phyloP scores from a whole-genome alignment of 2,113 vertebrate genomes.

The Megaceryle torquata region DNA sequence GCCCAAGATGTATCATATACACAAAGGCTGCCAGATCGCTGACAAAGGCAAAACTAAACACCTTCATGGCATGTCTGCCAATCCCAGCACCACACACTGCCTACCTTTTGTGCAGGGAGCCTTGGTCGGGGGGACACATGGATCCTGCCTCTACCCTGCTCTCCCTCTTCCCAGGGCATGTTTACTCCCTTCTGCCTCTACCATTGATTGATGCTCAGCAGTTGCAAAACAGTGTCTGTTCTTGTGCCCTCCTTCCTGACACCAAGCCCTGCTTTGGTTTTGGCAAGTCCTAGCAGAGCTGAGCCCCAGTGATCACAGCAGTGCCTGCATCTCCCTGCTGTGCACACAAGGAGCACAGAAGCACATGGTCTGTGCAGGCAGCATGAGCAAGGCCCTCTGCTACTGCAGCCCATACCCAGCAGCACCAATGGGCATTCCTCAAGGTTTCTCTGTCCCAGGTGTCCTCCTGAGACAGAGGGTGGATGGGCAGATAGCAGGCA shows the following conservation, averaged over 20 bases:
- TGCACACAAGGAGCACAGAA: fast-evolving
- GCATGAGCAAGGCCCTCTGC: not conserved
- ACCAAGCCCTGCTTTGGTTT: not conserved
- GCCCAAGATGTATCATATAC: fast-evolving
- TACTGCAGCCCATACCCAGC: not conserved
- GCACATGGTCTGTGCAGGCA: fast-evolving
- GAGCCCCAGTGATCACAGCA: not conserved
- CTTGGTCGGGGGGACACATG: not conserved
- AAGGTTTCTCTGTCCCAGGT: not conserved
- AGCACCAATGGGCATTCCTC: not conserved
- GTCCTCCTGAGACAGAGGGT: not conserved
- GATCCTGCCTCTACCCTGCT: not conserved
- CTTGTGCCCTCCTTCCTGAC: not conserved
- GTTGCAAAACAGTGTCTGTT: not conserved
- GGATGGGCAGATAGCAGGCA: not conserved
- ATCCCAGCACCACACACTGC: not conserved
- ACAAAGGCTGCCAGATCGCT: not conserved
- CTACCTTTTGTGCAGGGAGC: not conserved
- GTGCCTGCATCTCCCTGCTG: not conserved
- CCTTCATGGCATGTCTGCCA: not conserved
- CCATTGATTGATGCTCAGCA: not conserved
- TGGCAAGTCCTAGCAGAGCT: not conserved
- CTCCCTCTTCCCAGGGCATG: not conserved
- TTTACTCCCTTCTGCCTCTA: not conserved
- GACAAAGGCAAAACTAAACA: not conserved